Conservation (phyloP, 2,113 vertebrate genomes). For the Phalacrocorax aristotelis region DNA sequence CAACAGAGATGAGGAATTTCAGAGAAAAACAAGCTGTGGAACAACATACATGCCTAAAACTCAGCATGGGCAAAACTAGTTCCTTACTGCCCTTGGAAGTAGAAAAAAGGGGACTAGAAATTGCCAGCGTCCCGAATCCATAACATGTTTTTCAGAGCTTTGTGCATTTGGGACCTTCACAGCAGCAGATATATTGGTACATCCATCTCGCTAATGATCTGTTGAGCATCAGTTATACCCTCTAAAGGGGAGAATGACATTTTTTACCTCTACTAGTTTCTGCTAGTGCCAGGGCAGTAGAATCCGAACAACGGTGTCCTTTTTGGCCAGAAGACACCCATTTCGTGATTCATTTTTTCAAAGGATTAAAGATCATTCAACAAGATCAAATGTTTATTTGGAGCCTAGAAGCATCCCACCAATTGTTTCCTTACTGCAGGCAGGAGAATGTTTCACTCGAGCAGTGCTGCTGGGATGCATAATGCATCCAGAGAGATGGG, state of each 20-base stretch:
- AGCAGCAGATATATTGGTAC: constrained; percentile 56
- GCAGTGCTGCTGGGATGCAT: neutral
- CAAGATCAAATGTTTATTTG: neutral
- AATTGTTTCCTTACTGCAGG: neutral
- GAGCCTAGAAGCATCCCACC: neutral
- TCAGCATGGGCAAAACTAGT: neutral
- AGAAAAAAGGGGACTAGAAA: neutral
- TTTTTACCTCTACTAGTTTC: neutral
- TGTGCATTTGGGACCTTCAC: constrained; percentile 51
- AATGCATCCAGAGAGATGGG: neutral
- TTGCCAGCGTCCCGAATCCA: neutral
- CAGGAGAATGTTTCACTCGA: neutral
- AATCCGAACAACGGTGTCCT: neutral
- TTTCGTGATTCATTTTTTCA: neutral
- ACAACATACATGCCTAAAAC: neutral
- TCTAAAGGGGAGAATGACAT: constrained; percentile 23
- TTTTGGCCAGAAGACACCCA: neutral
- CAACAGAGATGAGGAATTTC: neutral
- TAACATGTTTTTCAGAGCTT: constrained; percentile 22
- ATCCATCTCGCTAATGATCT: constrained; percentile 59
- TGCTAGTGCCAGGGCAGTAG: neutral
- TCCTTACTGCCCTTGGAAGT: constrained; percentile 10
- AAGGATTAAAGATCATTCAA: neutral
- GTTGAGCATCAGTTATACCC: constrained; percentile 46
- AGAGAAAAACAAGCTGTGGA: neutral